Conservation (phyloP, 2,888 invertebrate species). For the Norana najaformis region DNA sequence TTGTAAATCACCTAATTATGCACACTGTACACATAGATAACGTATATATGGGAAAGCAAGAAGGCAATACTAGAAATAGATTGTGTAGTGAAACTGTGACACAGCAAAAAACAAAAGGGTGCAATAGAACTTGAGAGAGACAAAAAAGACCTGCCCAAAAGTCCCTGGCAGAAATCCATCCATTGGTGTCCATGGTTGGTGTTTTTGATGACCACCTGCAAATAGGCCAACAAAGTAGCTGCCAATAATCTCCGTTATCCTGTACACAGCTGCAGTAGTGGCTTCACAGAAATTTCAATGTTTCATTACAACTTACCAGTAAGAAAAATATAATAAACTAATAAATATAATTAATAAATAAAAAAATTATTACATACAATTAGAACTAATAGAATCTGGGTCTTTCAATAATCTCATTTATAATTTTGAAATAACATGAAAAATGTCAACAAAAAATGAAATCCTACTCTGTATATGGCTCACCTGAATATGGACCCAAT, state of each 20-base stretch:
- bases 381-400: neutral
- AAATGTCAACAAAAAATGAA: neutral
- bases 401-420: neutral
- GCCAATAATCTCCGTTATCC: too few relatives aligned
- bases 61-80: too few relatives aligned
- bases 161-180: neutral
- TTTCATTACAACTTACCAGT: neutral
- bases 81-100: too few relatives aligned
- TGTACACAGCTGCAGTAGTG: too few relatives aligned
- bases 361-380: neutral
- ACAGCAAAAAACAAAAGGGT: too few relatives aligned
- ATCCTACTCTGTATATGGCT: neutral
- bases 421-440: neutral
- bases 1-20: too few relatives aligned
- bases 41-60: too few relatives aligned
- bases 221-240: neutral
- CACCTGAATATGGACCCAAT: constrained; percentile 71
- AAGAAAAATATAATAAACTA: too few relatives aligned
- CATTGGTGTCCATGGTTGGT: neutral
- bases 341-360: too few relatives aligned
- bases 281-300: neutral
- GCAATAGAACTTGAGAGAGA: too few relatives aligned
- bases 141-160: too few relatives aligned
- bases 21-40: too few relatives aligned
- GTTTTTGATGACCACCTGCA: neutral